Base-by-base conservation (phyloP, 1,140 invertebrate species). In the Tetramorium simillimum region DNA sequence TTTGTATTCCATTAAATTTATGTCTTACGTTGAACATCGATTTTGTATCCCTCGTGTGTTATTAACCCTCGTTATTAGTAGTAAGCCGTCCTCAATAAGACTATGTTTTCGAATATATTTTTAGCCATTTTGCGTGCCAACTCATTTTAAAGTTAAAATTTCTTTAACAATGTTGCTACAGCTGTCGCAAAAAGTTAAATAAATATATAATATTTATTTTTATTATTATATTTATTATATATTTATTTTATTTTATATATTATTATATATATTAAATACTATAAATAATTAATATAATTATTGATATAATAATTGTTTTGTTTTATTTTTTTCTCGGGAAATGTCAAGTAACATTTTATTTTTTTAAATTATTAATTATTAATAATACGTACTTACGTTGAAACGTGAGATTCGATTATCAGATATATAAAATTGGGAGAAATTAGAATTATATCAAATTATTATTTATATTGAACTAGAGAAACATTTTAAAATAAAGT, bases 101-200 rank as follows among this genome's bases (percentile, higher is more conserved):
- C 21, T 28, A 60, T 3, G 16, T 33, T 60, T 82, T 72, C 21
- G 12, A 24, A 40, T n/a, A 80, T 80, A 80, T 67, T 82, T 82
- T 82, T 46, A 81, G n/a, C 28, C 21, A 40, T 21, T 18, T 65
- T 16, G 6, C n/a, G 14, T 24, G 46, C 46, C 18, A 62, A 16
- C 21, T 9, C 9, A 10, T n/a, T 58, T 70, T 43, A 5, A 70
- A 58, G 6, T 43, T 37, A 43, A 43, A 70, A n/a, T 58, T 72
- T 72, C 12, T 43, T 16, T 12, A 21, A 40, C 18, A 58, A 53
- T 43, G 18, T 53, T 73, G 12, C 33, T 73, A 16, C 21, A 18
- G 9, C 4, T 67, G 7, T 10, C 37, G 9, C 62, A 65, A 65
- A 37, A n/a, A 65, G 0, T 65, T 65, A 2, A 67, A 43, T 67